phyloP scores from a whole-genome alignment of 2,113 vertebrate genomes.

The Solea solea region DNA sequence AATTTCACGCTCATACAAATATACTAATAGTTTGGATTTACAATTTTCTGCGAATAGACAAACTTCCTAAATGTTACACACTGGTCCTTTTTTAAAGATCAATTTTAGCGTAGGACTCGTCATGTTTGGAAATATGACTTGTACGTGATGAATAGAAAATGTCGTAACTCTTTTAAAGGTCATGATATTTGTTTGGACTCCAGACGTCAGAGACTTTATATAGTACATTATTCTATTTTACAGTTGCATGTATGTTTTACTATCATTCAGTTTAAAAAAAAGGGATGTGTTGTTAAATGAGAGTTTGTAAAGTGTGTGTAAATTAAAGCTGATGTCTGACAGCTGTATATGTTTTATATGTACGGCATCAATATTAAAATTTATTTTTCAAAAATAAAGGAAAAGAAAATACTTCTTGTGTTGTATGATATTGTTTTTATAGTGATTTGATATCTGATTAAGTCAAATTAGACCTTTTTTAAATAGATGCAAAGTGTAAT shows the following conservation, averaged over 20 bases:
- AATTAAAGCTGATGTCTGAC: slow-evolving; percentile 16
- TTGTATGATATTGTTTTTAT: neutral
- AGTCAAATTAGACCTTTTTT: too few species aligned
- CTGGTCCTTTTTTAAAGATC: too few species aligned
- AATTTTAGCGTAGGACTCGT: too few species aligned
- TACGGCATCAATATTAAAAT: slow-evolving; percentile 57
- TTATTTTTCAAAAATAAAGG: slow-evolving; percentile 72
- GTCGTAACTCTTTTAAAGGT: neutral
- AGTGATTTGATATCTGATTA: neutral
- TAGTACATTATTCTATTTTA: neutral
- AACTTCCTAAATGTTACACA: too few species aligned
- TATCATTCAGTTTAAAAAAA: slow-evolving; percentile 13
- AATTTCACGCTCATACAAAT: too few species aligned
- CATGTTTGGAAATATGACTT: too few species aligned
- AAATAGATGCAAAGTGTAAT: too few species aligned
- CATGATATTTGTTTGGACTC: neutral
- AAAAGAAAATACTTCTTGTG: neutral
- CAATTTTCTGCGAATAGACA: too few species aligned
- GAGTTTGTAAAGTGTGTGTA: slow-evolving; percentile 22
- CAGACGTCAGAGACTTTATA: neutral
- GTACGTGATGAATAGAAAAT: too few species aligned
- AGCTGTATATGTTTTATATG: slow-evolving; percentile 39
- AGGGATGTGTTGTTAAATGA: neutral
- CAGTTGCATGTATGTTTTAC: slow-evolving; percentile 16
- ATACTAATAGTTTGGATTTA: too few species aligned